These are phyloP conservation scores for Protaetia brevitarsis DNA, from an alignment of 1,140 invertebrate species.

Conservation along the genomic window DNA sequence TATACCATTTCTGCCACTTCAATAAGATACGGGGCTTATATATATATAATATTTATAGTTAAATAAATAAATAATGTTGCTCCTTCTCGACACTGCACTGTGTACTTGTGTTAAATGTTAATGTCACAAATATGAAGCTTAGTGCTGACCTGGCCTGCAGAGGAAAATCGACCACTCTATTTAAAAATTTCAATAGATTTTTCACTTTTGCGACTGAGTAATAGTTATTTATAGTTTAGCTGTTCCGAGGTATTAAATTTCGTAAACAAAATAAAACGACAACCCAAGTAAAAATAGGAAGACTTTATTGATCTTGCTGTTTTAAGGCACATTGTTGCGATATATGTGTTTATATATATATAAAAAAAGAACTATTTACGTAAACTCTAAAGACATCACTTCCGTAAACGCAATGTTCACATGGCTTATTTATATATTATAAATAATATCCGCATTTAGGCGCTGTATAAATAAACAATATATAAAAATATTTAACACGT, in stretches of 20 bases:
- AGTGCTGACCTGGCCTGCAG: too few species aligned
- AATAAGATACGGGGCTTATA: too few species aligned
- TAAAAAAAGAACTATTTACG: slow-evolving; percentile 29
- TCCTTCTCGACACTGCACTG: too few species aligned
- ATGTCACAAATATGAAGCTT: too few species aligned
- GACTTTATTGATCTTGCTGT: slow-evolving; percentile 36
- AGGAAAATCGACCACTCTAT: too few species aligned
- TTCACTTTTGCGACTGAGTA: neutral
- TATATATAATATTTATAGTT: too few species aligned
- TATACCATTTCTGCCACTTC: too few species aligned
- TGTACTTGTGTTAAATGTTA: too few species aligned
- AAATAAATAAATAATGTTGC: too few species aligned
- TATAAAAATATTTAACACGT: slow-evolving; percentile 6
- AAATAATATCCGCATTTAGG: slow-evolving; percentile 6
- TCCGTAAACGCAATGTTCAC: slow-evolving; percentile 12
- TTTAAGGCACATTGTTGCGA: slow-evolving; percentile 36
- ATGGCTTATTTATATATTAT: slow-evolving; percentile 11
- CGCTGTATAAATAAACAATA: slow-evolving; percentile 19
- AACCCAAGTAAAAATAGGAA: slow-evolving; percentile 56
- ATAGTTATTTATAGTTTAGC: too few species aligned
- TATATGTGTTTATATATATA: slow-evolving; percentile 10
- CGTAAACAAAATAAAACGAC: neutral
- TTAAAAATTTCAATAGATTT: too few species aligned
- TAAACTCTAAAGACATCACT: slow-evolving; percentile 5
- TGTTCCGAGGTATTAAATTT: too few species aligned